phyloP scores from a whole-genome alignment of 2,797 vertebrate species.

The Oryzias dopingdopingensis region DNA sequence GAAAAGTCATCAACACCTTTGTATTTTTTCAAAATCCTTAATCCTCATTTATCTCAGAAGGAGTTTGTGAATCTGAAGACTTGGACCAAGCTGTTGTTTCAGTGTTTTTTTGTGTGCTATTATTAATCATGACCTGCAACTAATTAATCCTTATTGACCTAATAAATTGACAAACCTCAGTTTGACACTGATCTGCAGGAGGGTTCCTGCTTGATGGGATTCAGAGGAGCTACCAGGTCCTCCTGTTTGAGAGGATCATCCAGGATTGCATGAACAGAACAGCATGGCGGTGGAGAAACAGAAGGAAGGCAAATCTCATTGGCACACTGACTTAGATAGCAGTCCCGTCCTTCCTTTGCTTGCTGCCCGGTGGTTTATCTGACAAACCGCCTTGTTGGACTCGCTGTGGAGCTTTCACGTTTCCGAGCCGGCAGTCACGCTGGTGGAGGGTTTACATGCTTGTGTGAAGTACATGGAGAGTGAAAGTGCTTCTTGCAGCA shows the following conservation, averaged over 20 bases:
- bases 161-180: constrained; percentile 45
- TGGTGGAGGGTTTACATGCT: constrained; percentile 44
- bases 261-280: not conserved
- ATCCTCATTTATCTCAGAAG: too few species aligned
- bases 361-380: constrained; percentile 40
- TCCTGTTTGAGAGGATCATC: constrained; percentile 35
- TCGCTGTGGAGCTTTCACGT: constrained; percentile 40
- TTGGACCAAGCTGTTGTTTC: too few species aligned
- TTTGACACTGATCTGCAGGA: constrained; percentile 48
- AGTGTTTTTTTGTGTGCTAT: too few species aligned
- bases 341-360: constrained; percentile 6
- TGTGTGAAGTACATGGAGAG: constrained; percentile 56
- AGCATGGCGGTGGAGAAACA: too few species aligned
- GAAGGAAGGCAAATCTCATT: not conserved
- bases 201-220: constrained; percentile 62
- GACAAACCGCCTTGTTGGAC: constrained; percentile 41
- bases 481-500: constrained; percentile 49
- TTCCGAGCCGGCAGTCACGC: constrained; percentile 50
- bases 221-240: constrained; percentile 59
- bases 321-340: constrained; percentile 30
- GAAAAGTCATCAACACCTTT: too few species aligned
- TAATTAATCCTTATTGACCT: constrained; percentile 1
- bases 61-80: too few species aligned
- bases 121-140: too few species aligned
- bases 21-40: too few species aligned